Base-by-base conservation (phyloP, 2,888 invertebrate species). In the Drosophila robusta region DNA sequence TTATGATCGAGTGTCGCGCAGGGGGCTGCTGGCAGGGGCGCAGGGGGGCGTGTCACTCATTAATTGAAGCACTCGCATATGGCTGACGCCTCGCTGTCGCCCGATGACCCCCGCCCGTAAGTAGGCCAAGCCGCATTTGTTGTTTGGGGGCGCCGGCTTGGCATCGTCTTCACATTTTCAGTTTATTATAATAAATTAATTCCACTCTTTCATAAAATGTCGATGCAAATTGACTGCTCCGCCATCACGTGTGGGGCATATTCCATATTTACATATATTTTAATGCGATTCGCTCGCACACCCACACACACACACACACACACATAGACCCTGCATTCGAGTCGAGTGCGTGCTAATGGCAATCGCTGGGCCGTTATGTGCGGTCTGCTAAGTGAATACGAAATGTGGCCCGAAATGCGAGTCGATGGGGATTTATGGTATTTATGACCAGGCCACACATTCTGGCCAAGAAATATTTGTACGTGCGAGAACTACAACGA, bases 311-410 rank as follows among this genome's bases (percentile, higher is more conserved):
- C 29, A 41, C 41, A 29, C 34, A 1, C 32, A 51, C 16, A n/a
- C 24, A 41, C 41, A 42, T 16, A 47, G 49, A 36, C 50, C 34
- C 50, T 46, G 60, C 49, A 41, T 61, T 77, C 42, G 63, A 55
- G 78, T 55, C 78, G 68, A 80, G 75, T 80, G 78, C 66, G 75
- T 80, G 81, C 75, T 68, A 80, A 80, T 84, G 80, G 84, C 66
- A 66, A 70, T 70, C 69, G 63, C 24, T n/a, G 42, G 54, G 6
- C 16, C 34, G 34, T 44, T 57, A 70, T 70, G 75, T 49, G 58
- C 41, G 56, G 29, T 41, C 36, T 70, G 70, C 56, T 51, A 61
- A 61, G 62, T 76, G 71, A 56, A 63, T 76, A 58, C 65, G 41
- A 49, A 71, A 67, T 67, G 45, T 45, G 50, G 36, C 39, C 32